A percentile compares a stretch with the other conserved stretches of the same genome.
Conservation (phyloP, 2,888 invertebrate species). For the Zygogramma bicolorata region DNA sequence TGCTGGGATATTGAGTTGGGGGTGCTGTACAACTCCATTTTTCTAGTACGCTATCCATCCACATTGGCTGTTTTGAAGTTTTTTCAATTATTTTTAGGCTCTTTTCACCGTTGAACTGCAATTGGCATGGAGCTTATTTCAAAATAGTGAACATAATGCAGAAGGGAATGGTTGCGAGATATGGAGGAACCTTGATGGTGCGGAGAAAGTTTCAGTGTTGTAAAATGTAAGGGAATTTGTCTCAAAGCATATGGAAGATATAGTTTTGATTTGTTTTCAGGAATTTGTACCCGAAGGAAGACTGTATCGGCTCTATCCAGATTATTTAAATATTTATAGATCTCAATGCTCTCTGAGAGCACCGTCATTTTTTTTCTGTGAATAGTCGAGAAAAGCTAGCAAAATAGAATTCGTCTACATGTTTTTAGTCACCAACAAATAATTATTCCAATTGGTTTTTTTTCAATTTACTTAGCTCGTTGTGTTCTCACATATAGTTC, state of each 20-base stretch:
- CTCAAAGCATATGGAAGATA: not conserved
- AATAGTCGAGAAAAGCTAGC: too few species aligned
- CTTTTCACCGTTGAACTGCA: slow-evolving; percentile 69
- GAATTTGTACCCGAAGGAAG: not conserved
- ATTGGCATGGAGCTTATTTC: slow-evolving; percentile 78
- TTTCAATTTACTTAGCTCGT: too few species aligned
- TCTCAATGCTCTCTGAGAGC: not conserved
- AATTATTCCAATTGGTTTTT: too few species aligned
- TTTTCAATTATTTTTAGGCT: slow-evolving; percentile 64
- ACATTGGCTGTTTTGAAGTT: slow-evolving; percentile 46
- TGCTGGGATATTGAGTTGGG: too few species aligned
- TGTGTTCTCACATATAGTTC: too few species aligned
- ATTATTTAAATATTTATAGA: not conserved
- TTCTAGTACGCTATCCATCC: too few species aligned
- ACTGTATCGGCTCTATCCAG: not conserved
- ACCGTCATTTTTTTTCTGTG: not conserved
- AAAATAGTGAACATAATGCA: slow-evolving; percentile 75
- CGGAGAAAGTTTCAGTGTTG: slow-evolving; percentile 57
- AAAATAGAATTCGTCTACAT: too few species aligned
- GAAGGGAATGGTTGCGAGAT: slow-evolving; percentile 75
- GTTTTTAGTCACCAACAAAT: too few species aligned
- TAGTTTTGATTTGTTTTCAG: not conserved
- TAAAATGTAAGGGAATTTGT: slow-evolving; percentile 35
- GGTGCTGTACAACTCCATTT: too few species aligned
- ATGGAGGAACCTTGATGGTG: slow-evolving; percentile 68